Evolutionary conservation across 2,113 vertebrate genomes (phyloP).

Genomic region (Plecturocebus donacophilus): DNA sequence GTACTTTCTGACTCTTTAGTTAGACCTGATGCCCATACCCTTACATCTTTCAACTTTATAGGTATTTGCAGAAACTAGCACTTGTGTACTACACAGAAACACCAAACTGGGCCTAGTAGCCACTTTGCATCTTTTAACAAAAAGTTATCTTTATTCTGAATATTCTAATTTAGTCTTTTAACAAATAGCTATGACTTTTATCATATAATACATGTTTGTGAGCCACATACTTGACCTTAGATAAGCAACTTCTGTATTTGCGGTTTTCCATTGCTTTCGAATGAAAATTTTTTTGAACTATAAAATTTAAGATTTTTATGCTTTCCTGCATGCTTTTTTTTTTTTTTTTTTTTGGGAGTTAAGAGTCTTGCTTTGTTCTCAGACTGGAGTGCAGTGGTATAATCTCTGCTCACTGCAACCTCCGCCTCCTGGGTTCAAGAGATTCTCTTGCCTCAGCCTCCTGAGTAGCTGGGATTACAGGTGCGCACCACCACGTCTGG

Average conservation of each 20-base stretch:
- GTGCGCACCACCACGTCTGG: no score
- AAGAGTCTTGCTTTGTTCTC: no score
- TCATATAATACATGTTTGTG: conserved; percentile 8
- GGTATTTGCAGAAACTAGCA: neutral
- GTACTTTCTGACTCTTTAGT: neutral
- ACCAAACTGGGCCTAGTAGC: neutral
- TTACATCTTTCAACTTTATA: neutral
- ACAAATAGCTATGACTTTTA: neutral
- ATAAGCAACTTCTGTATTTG: neutral
- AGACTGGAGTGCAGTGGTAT: no score
- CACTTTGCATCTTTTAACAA: conserved; percentile 5
- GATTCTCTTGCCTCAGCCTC: no score
- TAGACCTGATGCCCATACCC: neutral
- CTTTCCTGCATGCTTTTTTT: neutral
- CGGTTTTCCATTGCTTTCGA: neutral
- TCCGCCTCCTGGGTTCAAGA: no score
- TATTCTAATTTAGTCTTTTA: conserved; percentile 32
- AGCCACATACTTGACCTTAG: neutral
- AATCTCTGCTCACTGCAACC: no score
- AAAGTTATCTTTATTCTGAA: conserved; percentile 26
- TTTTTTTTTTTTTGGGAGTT: no score
- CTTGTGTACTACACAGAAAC: neutral
- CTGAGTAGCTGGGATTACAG: no score
- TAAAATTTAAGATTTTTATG: conserved; percentile 19
- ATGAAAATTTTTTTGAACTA: neutral